Evolutionary conservation across 2,113 vertebrate genomes (phyloP).

Genomic region (Menura novaehollandiae): DNA sequence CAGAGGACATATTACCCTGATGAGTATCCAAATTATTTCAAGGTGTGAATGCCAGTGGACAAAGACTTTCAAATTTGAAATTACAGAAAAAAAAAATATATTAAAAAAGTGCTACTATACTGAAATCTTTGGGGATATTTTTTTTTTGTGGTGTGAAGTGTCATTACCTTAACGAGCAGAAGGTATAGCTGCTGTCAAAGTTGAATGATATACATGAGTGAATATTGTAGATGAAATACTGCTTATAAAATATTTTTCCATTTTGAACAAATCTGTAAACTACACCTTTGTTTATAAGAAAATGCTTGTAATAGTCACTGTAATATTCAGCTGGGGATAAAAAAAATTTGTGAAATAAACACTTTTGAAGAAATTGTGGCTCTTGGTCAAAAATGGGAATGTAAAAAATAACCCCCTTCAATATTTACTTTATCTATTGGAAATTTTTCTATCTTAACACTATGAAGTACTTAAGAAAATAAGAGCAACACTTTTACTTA

Average conservation of each 20-base stretch:
- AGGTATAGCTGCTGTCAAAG: not conserved
- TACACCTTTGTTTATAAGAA: slow-evolving; percentile 62
- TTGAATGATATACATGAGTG: not conserved
- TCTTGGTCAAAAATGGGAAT: not conserved
- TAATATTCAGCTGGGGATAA: slow-evolving; percentile 63
- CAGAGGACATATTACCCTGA: not conserved
- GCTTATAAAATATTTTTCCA: slow-evolving; percentile 62
- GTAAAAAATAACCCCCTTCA: not conserved
- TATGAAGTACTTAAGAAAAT: not conserved
- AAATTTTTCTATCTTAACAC: not conserved
- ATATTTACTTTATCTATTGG: not conserved
- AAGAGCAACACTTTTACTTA: not conserved
- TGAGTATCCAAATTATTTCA: not conserved
- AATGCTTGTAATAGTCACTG: slow-evolving; percentile 61
- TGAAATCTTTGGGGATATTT: not conserved
- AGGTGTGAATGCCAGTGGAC: not conserved
- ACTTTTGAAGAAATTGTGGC: slow-evolving; percentile 59
- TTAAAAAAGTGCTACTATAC: not conserved
- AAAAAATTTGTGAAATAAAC: slow-evolving; percentile 69
- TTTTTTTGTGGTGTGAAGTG: not conserved
- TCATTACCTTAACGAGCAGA: not conserved
- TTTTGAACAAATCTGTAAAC: slow-evolving; percentile 70
- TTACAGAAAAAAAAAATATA: not conserved
- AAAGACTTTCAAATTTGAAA: not conserved
- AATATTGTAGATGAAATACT: slow-evolving; percentile 33